Percentiles rank a stretch among this genome's conserved stretches.
Evolutionary conservation across 2,888 invertebrate species (phyloP).

Genomic region (Acleris sparsana): DNA sequence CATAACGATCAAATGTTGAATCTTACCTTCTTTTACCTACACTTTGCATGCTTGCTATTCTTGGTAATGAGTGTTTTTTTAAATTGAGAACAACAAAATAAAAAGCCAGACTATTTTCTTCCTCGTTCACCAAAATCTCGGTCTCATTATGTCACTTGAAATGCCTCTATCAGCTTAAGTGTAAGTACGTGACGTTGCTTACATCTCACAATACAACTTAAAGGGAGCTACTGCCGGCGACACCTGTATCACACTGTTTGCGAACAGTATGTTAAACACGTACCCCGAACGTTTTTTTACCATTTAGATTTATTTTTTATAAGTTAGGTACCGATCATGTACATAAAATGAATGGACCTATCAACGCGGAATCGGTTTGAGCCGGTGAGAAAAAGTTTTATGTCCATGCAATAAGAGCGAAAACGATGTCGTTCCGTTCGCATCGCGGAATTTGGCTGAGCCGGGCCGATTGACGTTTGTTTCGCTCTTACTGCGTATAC

Average conservation of each 20-base stretch:
- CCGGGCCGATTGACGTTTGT: too few relatives aligned
- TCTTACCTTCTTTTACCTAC: too few relatives aligned
- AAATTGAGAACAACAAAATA: background rate
- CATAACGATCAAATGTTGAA: background rate
- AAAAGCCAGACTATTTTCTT: background rate
- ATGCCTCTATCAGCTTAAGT: slow-evolving; percentile 12
- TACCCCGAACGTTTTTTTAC: background rate
- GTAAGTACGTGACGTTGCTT: slow-evolving; percentile 18
- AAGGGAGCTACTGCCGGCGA: slow-evolving; percentile 8
- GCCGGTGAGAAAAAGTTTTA: too few relatives aligned
- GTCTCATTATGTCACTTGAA: slow-evolving; percentile 2
- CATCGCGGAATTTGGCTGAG: too few relatives aligned
- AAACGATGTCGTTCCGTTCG: too few relatives aligned
- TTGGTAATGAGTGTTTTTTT: background rate
- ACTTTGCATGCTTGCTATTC: too few relatives aligned
- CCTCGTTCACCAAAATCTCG: background rate
- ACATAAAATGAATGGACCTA: too few relatives aligned
- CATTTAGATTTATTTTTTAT: background rate
- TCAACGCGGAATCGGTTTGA: too few relatives aligned
- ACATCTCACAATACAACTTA: slow-evolving; percentile 22
- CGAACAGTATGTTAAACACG: slow-evolving; percentile 1
- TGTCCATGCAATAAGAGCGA: too few relatives aligned
- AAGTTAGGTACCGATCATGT: background rate
- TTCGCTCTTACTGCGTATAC: too few relatives aligned
- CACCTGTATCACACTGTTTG: background rate